Conservation (phyloP, 2,113 vertebrate genomes). For the human (Homo sapiens) region GRCh38 chr4:164551001-164551500, state of each 20-base stretch:
- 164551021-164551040: background rate
- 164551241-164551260: background rate
- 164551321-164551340: background rate
- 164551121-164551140: background rate
- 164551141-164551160: background rate
- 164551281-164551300: background rate
- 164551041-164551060: background rate
- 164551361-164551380: background rate
- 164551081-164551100: background rate
- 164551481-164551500: background rate
- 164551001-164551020: background rate
- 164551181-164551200: background rate
- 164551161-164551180: accelerated
- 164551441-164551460: background rate
- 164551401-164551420: background rate
- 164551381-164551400: background rate
- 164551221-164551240: background rate
- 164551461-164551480: background rate
- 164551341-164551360: background rate
- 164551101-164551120: background rate
- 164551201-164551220: background rate
- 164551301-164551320: background rate
- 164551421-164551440: background rate
- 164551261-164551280: background rate
- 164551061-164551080: background rate